phyloP scores from a whole-genome alignment of 1,140 invertebrate genomes.

The Stegodyphus mimosarum region DNA sequence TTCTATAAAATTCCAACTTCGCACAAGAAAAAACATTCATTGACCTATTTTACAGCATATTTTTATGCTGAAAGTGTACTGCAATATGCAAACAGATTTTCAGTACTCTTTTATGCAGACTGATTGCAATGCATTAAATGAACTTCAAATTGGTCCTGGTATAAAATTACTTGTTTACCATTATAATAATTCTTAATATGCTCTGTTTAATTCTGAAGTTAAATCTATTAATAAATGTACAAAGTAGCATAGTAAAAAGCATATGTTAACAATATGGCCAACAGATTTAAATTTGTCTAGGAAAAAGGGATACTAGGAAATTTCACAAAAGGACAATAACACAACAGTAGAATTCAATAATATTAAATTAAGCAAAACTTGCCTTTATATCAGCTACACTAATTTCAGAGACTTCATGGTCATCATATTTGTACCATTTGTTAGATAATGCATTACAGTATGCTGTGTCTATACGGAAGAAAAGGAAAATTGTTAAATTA shows the following conservation, averaged over 20 bases:
- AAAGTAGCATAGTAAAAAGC: neutral
- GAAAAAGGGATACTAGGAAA: neutral
- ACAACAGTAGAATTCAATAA: neutral
- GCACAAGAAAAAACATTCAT: too few relatives aligned
- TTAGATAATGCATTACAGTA: conserved; percentile 74
- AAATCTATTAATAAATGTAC: too few relatives aligned
- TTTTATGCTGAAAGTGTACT: too few relatives aligned
- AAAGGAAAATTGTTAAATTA: neutral
- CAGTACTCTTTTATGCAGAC: too few relatives aligned
- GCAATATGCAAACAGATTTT: too few relatives aligned
- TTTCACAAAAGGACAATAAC: neutral
- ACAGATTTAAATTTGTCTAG: neutral
- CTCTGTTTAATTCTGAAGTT: too few relatives aligned
- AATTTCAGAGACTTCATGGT: conserved; percentile 83
- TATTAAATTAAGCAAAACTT: conserved; percentile 21
- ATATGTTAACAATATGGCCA: neutral
- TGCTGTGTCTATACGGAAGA: conserved; percentile 74
- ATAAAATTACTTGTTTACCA: too few relatives aligned
- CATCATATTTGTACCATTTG: conserved; percentile 92
- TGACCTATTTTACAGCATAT: too few relatives aligned
- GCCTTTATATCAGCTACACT: conserved; percentile 75
- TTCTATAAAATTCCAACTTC: too few relatives aligned
- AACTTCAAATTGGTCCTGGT: too few relatives aligned
- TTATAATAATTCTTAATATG: too few relatives aligned
- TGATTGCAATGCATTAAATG: too few relatives aligned